phyloP scores from a whole-genome alignment of 2,888 invertebrate species.

The Campopleginae sp. region DNA sequence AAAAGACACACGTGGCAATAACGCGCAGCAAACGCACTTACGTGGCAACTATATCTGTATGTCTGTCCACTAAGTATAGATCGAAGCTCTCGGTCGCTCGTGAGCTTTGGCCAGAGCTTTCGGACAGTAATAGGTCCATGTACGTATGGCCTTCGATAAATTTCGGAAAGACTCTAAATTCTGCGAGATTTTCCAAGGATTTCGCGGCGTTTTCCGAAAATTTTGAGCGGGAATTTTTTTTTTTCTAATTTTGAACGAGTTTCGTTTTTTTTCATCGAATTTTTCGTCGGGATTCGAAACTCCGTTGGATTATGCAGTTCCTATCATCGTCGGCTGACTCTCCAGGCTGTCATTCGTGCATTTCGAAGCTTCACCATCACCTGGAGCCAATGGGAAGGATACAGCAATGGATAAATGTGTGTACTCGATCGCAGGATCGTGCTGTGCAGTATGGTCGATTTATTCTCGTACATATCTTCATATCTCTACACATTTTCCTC shows the following conservation, averaged over 20 bases:
- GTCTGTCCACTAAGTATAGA: neutral
- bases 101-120: slow-evolving; percentile 3
- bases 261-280: neutral
- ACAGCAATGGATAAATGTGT: slow-evolving; percentile 11
- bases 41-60: neutral
- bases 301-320: neutral
- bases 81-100: slow-evolving; percentile 25
- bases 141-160: slow-evolving; percentile 26
- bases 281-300: neutral
- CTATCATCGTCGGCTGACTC: neutral
- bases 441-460: slow-evolving; percentile 25
- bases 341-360: neutral
- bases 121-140: slow-evolving; percentile 23
- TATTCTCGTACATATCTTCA: slow-evolving; percentile 11
- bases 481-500: slow-evolving; percentile 17
- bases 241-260: no score
- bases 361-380: slow-evolving; percentile 15
- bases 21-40: slow-evolving; percentile 10
- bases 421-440: slow-evolving; percentile 23
- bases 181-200: neutral
- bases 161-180: slow-evolving; percentile 5
- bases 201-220: neutral
- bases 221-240: neutral
- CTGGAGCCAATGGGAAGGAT: slow-evolving; percentile 35
- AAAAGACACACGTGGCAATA: slow-evolving; percentile 44